phyloP scores from a whole-genome alignment of 2,888 invertebrate genomes.

The Malthinus flaveolus region DNA sequence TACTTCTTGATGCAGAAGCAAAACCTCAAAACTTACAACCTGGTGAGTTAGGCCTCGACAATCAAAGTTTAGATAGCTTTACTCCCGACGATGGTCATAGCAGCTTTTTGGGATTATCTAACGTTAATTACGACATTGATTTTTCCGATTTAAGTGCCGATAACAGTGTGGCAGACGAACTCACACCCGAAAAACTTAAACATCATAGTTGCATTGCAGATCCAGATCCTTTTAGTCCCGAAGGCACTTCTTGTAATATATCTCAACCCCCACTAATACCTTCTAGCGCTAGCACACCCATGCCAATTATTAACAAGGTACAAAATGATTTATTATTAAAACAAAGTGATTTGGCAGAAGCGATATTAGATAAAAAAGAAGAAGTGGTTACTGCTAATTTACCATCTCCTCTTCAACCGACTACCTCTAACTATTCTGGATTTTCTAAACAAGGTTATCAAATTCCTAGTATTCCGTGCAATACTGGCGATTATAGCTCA shows the following conservation, averaged over 20 bases:
- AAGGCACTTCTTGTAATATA: constrained; percentile 49
- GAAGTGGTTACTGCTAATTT: constrained; percentile 39
- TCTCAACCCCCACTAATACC: constrained; percentile 49
- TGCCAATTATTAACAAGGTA: constrained; percentile 2
- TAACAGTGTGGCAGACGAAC: constrained; percentile 67
- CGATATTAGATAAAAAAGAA: constrained; percentile 44
- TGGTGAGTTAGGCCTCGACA: constrained; percentile 63
- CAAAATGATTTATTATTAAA: constrained; percentile 15
- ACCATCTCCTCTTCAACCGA: constrained; percentile 49
- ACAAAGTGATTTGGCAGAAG: constrained; percentile 30
- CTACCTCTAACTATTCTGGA: constrained; percentile 60
- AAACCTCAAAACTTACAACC: constrained; percentile 54
- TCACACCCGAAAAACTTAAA: constrained; percentile 49
- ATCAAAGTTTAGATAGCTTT: constrained; percentile 62
- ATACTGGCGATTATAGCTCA: constrained; percentile 61
- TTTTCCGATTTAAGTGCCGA: constrained; percentile 75
- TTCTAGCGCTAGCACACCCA: constrained; percentile 27
- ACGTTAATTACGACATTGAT: constrained; percentile 77
- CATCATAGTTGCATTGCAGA: constrained; percentile 52
- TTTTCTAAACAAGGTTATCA: constrained; percentile 64
- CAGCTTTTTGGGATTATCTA: constrained; percentile 65
- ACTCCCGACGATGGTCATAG: constrained; percentile 64
- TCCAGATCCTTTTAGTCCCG: constrained; percentile 62
- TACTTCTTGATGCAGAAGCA: constrained; percentile 50
- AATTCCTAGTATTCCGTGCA: constrained; percentile 69